Evolutionary conservation across 1,140 invertebrate genomes (phyloP).

Genomic region (Himalopsyche phryganea): DNA sequence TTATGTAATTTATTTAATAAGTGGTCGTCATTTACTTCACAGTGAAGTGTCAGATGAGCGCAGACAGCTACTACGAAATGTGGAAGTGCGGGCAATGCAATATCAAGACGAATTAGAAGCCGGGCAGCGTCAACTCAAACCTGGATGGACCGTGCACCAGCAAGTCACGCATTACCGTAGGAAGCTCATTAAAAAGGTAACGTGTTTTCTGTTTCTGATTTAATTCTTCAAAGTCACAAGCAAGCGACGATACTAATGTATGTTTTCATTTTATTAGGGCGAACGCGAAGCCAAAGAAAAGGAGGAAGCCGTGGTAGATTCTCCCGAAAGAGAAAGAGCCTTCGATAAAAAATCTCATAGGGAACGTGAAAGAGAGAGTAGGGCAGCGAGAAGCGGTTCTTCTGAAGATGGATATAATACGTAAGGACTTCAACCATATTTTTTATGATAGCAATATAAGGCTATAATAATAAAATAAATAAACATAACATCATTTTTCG

Average conservation of each 20-base stretch:
- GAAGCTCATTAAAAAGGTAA: conserved; percentile 82
- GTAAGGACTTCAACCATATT: conserved; percentile 10
- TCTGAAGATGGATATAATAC: conserved; percentile 30
- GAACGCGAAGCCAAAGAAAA: conserved; percentile 32
- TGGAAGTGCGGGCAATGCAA: conserved; percentile 91
- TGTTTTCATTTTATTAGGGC: conserved; percentile 14
- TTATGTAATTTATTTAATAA: too few species aligned
- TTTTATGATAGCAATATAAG: conserved; percentile 4
- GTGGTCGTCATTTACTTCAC: conserved; percentile 20
- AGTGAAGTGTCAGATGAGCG: conserved; percentile 64
- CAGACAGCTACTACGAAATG: conserved; percentile 81
- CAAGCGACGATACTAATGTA: not conserved
- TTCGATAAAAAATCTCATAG: conserved; percentile 23
- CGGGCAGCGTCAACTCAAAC: conserved; percentile 72
- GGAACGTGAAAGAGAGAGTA: conserved; percentile 19
- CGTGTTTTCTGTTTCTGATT: too few species aligned
- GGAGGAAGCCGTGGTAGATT: conserved; percentile 14
- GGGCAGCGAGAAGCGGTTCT: conserved; percentile 23
- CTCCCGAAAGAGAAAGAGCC: conserved; percentile 17
- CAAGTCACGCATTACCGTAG: conserved; percentile 90
- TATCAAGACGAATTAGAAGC: conserved; percentile 95
- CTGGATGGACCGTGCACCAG: conserved; percentile 72
- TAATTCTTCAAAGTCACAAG: too few species aligned
- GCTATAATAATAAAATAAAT: too few species aligned
- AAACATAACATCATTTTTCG: too few species aligned